phyloP scores from a whole-genome alignment of 92 coral and sea anemone genomes.

The Pocillopora meandrina region DNA sequence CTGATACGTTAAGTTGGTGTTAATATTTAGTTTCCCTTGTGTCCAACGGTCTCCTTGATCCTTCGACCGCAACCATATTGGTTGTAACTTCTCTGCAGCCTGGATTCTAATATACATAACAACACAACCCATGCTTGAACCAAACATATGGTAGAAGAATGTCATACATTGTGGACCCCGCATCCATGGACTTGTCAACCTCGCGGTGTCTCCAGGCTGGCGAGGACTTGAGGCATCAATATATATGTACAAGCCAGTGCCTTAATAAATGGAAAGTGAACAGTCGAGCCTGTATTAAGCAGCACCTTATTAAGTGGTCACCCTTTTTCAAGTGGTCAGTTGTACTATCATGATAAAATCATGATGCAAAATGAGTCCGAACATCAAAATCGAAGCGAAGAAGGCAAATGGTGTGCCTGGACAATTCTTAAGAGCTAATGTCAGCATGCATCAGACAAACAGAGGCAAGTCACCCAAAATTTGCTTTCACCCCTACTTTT shows the following conservation, averaged over 20 bases:
- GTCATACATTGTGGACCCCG: constrained; percentile 59
- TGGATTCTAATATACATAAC: constrained; percentile 26
- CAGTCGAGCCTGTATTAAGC: neutral
- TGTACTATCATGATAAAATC: no score
- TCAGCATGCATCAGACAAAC: no score
- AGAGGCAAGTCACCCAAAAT: no score
- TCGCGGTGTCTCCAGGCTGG: constrained; percentile 33
- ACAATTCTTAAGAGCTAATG: no score
- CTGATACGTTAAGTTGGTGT: constrained; percentile 35
- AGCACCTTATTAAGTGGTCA: no score
- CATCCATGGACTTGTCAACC: constrained; percentile 53
- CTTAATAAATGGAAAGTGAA: neutral
- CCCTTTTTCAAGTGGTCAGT: no score
- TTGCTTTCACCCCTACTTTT: no score
- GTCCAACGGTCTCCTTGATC: constrained; percentile 45
- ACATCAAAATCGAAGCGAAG: no score
- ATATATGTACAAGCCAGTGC: constrained; percentile 45
- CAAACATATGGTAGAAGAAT: constrained; percentile 65
- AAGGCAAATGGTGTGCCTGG: no score
- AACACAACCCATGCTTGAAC: constrained; percentile 42
- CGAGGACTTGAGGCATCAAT: constrained; percentile 51
- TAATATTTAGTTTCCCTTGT: constrained; percentile 37
- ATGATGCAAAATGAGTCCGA: no score
- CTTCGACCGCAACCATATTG: constrained; percentile 53
- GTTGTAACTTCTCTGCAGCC: constrained; percentile 2